Evolutionary conservation across 1,140 invertebrate species (phyloP), one percentile per base, ranked within the genome.

Genomic region (Adoxophyes honmai): DNA sequence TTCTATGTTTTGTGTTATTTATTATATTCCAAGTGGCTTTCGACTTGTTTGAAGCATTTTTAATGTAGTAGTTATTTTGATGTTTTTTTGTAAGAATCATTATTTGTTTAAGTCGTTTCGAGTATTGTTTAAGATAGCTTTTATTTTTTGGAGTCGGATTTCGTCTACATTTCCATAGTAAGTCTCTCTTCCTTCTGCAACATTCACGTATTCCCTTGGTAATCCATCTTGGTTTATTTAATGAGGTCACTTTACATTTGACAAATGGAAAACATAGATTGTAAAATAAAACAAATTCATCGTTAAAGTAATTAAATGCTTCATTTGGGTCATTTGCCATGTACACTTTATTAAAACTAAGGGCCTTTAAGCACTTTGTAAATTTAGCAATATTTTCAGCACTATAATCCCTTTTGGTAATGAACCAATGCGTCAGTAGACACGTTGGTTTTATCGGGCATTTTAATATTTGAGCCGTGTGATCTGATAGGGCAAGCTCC

Each of bases 401-500:
- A 16, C n/a, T 34, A 35, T 15, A 44, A 28, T 57, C 39, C 8
- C 55, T 11, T 28, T 8, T 21, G 3, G 1, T 38, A 10, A 15
- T 48, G 14, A 7, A 14, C 55, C 55, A 57, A 18, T 15, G 13
- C 1, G 34, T 44, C 28, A 57, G 21, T 15, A 8, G 34, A 9
- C 10, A 44, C 0, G 14, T 44, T 18, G 34, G 14, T 35, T 37
- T 57, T n/a, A 57, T 33, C 1, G 55, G 38, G 5, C 34, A 21
- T 14, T 57, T 44, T 7, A 48, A 8, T 13, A 57, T 34, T 28
- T 57, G 55, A 6, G 38, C 55, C 4, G 58, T 64, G 14, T 59
- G 59, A 33, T 66, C 64, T 33, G 64, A 64, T 33, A 68, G 18
- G 2, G 16, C 59, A 4, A 64, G 34, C n/a, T 68, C 62, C 4